Base-by-base conservation (phyloP, 1,140 invertebrate genomes). In the Nomia melanderi region DNA sequence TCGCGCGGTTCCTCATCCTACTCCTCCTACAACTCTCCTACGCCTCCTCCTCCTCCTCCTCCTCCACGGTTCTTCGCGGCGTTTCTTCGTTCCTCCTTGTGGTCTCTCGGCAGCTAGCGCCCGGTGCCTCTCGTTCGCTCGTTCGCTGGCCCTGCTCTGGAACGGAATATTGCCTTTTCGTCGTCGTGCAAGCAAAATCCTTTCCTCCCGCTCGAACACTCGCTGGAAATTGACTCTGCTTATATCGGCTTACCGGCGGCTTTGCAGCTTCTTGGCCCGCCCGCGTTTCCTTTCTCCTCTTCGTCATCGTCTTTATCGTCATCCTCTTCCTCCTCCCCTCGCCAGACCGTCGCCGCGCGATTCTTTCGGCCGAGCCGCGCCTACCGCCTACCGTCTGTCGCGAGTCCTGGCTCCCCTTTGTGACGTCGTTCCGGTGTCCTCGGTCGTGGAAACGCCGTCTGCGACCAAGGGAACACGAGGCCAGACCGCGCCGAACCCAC, bases 221-320 rank as follows among this genome's bases (percentile, higher is more conserved):
- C 81, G 78, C 64, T 84, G 81, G 78, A 84, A 84, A 84, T 84
- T 84, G 83, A 83, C 78, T 84, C 83, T 84, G 83, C 82, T 84
- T 84, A 84, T 84, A 83, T 84, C 83, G 81, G 81, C 82, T 84
- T 84, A 84, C 78, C 56, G 64, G 66, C 56, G 81, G 67, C 83
- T 83, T 84, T 79, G 70, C 81, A 81, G 69, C 66, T 78, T 84
- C 77, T 80, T 66, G 72, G 47, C 41, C 41, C 41, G 71, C 50
- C 72, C 27, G 72, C 81, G 57, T 79, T 84, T 75, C 59, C 63
- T 62, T 50, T 77, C 59, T 57, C 53, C 50, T 44, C 53, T 31
- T 23, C 36, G 9, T 50, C 36, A 50, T 50, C 39, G 17, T 25
- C 36, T n/a, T 25, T 31, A 11, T 67, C 56, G 2, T 41, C 11